Evolutionary conservation across 2,113 vertebrate genomes (phyloP), one percentile per base, ranked within the genome.

Genomic region (Seriola dumerili): DNA sequence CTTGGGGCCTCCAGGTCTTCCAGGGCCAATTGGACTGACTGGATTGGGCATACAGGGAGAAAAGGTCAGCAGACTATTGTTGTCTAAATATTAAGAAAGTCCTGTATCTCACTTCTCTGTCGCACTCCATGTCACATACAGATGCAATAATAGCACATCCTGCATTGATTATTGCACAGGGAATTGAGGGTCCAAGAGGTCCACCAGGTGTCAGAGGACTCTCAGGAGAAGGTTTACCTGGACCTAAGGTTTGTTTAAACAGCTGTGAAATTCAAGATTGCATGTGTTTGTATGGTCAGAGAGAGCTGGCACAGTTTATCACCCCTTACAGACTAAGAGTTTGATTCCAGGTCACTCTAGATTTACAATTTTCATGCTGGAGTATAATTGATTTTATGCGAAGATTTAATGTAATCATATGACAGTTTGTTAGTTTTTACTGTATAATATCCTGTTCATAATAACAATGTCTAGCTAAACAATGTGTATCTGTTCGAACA

Each of bases 21-120:
- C 95, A 3, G 97, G 97, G 11, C 93, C 90, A 85, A 64, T 84
- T 91, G 97, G 97, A 76, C 93, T 93, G 61, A 85, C 94, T 84
- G 96, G 96, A 74, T 84, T 88, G 83, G 96, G 96, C 81, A 95
- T 97, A 88, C 96, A 96, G 86, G 96, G 97, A 88, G 96, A 97
- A 73, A 98, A 97, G 95, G 96, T 97, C 67, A 80, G 83, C 11
- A 21, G 8, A 61, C 36, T 23, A 23, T 34, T 25, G 25, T 67
- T 48, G 11, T 9, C 9, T 46, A 38, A 46, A 72, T 42, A 17
- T 25, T 50, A 16, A 23, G 48, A 48, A 44, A 23, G 23, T 29
- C 8, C 38, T 44, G 17, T 8, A 14, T 12, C 5, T 50, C 0
- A 19, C 66, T 29, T 68, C 32, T 67, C 25, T 59, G 36, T 52